Base-by-base conservation (phyloP, 1,140 invertebrate species). In the Drosophila ironensis region DNA sequence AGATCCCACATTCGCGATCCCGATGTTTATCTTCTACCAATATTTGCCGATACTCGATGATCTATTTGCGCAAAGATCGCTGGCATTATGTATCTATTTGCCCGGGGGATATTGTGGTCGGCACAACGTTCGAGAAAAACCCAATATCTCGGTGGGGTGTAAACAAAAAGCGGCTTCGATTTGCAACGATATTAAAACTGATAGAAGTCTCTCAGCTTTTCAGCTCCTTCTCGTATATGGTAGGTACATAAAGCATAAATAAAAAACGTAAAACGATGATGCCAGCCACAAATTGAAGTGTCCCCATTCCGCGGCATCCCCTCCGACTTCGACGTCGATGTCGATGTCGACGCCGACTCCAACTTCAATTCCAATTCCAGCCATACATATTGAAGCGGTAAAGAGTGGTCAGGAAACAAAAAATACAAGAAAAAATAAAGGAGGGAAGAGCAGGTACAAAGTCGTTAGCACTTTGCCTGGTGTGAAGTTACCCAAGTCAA, bases 381-480 rank as follows among this genome's bases (percentile, higher is more conserved):
- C 57, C 28, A 30, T 9, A 11, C 50, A 24, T 17, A 41, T 28
- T 40, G 25, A 38, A 40, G n/a, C 12, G 17, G 12, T 20, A 20
- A 28, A 50, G 12, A 40, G 42, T 19, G 40, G 30, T 7, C 11
- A 12, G 28, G 28, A 33, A 33, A 33, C 7, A 27, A 33, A 11
- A 30, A 11, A 30, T 11, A 30, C 4, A 30, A 11, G 11, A 11
- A 33, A 33, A 12, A 11, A 33, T 8, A 7, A 16, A 14, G 14
- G 16, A 54, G 7, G 16, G 6, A 9, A 52, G 60, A 63, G 71
- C 80, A 86, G 80, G 80, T 86, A 86, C 66, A 61, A 86, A 86
- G 54, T 86, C 57, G 66, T 86, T 86, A 80, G 74, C 71, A 86
- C 80, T 75, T 86, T 52, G 57, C 46, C 14, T 71, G 70, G 69